These are phyloP conservation scores for Hemicordylus capensis DNA, from an alignment of 2,113 vertebrate species.

Conservation along the genomic window DNA sequence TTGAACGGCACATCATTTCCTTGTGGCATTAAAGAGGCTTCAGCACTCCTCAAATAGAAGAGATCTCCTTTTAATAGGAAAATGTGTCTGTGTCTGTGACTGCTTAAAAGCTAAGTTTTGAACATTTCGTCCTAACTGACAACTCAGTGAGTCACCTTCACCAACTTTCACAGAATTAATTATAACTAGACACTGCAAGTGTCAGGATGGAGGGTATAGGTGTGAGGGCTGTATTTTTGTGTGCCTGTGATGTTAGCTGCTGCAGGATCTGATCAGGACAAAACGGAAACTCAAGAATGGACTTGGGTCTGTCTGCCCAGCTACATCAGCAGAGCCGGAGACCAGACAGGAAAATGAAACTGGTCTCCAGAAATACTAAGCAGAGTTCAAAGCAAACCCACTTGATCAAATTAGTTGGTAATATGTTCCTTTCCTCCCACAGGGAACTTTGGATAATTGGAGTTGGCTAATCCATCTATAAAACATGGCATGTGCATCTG, in stretches of 20 bases:
- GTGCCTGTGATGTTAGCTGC: neutral
- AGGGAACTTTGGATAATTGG: conserved; percentile 35
- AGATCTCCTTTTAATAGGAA: neutral
- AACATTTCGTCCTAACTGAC: conserved; percentile 6
- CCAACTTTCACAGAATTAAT: conserved; percentile 20
- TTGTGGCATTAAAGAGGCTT: neutral
- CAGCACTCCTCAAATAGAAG: neutral
- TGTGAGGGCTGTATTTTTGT: neutral
- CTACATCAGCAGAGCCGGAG: neutral
- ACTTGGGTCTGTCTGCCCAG: neutral
- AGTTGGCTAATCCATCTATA: neutral
- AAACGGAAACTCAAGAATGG: neutral
- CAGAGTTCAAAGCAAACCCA: conserved; percentile 46
- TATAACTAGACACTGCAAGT: neutral
- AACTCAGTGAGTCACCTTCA: conserved; percentile 14
- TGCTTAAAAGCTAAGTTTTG: conserved; percentile 3
- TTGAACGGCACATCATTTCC: neutral
- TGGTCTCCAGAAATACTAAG: conserved; percentile 8
- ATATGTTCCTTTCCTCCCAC: conserved; percentile 39
- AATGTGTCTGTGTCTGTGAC: neutral
- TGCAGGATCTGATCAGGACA: neutral
- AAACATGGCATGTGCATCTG: neutral
- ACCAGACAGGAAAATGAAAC: neutral
- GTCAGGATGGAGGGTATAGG: neutral
- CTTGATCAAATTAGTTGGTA: conserved; percentile 56